A percentile compares a stretch with the other conserved stretches of the same genome.
Conservation (phyloP, 2,888 invertebrate genomes). For the Uropetala carovei region DNA sequence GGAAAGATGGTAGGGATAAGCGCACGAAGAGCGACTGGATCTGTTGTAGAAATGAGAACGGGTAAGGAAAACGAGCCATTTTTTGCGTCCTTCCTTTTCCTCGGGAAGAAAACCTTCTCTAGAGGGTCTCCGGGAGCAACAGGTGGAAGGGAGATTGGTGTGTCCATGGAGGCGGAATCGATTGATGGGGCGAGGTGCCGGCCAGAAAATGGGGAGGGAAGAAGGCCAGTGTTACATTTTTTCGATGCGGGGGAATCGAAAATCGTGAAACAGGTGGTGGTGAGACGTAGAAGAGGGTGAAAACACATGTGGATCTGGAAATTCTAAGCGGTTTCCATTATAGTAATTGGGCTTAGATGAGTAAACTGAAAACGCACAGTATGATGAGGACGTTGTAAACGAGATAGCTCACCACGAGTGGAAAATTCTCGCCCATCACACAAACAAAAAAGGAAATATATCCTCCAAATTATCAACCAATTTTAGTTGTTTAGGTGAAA, state of each 20-base stretch:
- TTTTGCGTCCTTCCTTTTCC: not conserved
- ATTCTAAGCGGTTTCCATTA: no score
- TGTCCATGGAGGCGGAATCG: not conserved
- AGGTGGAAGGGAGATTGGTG: constrained; percentile 1
- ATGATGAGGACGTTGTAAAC: no score
- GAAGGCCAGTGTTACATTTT: not conserved
- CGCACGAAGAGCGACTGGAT: not conserved
- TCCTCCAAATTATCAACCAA: no score
- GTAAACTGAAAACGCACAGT: no score
- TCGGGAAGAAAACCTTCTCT: not conserved
- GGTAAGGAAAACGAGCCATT: not conserved
- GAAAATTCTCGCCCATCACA: no score
- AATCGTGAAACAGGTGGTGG: constrained; percentile 24
- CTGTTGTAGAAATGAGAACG: not conserved
- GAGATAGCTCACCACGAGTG: no score
- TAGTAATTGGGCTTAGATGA: no score
- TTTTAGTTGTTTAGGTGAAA: no score
- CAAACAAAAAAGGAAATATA: no score
- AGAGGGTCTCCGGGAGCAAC: not conserved
- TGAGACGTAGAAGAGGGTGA: not conserved
- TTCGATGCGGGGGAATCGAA: not conserved
- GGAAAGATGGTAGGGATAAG: not conserved
- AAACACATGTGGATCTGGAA: constrained; percentile 8
- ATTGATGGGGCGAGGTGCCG: not conserved
- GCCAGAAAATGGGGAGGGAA: not conserved